Base-by-base conservation (phyloP, 2,113 vertebrate genomes). In the Otocyon megalotis region DNA sequence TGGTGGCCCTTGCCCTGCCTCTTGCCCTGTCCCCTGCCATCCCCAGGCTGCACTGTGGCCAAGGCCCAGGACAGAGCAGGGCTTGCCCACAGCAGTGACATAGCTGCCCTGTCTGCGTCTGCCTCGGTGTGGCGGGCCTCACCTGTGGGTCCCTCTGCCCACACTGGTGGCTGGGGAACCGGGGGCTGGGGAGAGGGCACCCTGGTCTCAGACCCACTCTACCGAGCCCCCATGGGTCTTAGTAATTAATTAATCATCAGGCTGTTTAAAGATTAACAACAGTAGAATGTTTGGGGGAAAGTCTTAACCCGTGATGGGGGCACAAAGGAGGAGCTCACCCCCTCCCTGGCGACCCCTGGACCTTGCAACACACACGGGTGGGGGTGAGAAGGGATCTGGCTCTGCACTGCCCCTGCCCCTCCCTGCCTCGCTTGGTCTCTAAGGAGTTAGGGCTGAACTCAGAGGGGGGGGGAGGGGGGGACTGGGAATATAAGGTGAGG, bases 201-300 rank as follows among this genome's bases (percentile, higher is more conserved):
- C 35, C n/a, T 1, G 56, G 79, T 35, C 92, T 20, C 88, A 65
- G 69, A 19, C 88, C 17, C 90, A 67, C 32, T 62, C 71, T 63
- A 26, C 65, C 2, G 3, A 83, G 56, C 35, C 96, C 88, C 50
- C 3, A 0, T 13, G 37, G 88, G 22, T 50, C 76, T 19, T 17
- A 43, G 94, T 89, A 13, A 96, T 82, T 96, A 83, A 94, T 96
- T 80, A 94, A 96, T 90, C 81, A 86, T 14, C 20, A 1, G 22
- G 30, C 54, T 56, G 90, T 50, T 97, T 97, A 96, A 97, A 88
- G 84, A 97, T 96, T 97, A 96, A 97, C 50, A 0, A 50, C 3
- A 14, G 60, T 72, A 56, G 32, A 84, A 4, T 10, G 0, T 28
- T 22, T 43, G 63, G 53, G 35, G 53, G 30, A 53, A 53, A 69